Evolutionary conservation across 2,113 vertebrate species (phyloP).

Genomic region (Mesitornis unicolor): DNA sequence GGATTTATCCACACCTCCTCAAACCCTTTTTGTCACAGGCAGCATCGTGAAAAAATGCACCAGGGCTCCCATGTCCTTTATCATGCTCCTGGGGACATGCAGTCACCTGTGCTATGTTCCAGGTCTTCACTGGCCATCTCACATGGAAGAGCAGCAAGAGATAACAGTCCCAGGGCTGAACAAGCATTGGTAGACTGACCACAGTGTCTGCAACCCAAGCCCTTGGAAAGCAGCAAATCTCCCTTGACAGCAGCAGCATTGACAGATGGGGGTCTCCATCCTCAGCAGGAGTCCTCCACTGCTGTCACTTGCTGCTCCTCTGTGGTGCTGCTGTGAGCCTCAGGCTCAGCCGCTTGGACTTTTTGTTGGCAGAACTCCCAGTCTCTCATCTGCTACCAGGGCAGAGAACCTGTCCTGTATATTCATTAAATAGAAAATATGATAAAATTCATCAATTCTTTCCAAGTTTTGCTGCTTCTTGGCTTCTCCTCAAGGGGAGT

Average conservation of each 20-base stretch:
- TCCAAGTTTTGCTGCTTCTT: neutral
- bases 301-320: neutral
- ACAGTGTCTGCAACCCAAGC: neutral
- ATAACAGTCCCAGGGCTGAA: neutral
- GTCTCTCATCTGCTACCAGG: neutral
- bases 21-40: neutral
- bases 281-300: neutral
- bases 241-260: neutral
- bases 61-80: neutral
- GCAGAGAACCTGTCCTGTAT: neutral
- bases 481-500: neutral
- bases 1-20: neutral
- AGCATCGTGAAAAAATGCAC: neutral
- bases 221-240: neutral
- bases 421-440: neutral
- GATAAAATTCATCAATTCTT: neutral
- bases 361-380: neutral
- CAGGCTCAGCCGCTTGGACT: neutral
- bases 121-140: neutral
- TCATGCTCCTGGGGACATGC: neutral
- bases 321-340: neutral
- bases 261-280: neutral
- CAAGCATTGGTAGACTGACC: neutral
- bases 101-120: neutral
- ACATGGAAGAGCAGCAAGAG: neutral